These are phyloP conservation scores for Actenoides lindsayi DNA, from an alignment of 2,113 vertebrate genomes.

Conservation along the genomic window DNA sequence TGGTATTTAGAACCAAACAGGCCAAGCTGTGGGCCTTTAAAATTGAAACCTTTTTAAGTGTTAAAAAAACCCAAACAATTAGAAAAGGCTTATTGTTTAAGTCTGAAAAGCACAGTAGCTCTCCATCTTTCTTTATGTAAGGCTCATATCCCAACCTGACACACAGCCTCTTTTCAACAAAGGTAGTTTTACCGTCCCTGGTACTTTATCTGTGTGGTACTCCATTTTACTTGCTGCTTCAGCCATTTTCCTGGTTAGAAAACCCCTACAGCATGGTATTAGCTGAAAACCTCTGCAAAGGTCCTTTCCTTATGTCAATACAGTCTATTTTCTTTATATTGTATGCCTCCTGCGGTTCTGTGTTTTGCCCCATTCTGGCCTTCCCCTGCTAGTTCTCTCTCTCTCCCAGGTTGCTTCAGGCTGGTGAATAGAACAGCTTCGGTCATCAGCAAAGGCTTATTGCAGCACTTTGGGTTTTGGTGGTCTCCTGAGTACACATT, in stretches of 20 bases:
- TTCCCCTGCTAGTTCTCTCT: neutral
- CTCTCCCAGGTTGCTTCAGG: neutral
- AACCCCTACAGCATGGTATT: neutral
- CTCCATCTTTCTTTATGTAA: neutral
- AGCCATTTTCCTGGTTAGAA: neutral
- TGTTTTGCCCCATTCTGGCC: neutral
- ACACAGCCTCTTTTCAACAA: neutral
- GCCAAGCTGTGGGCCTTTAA: neutral
- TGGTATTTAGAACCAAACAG: neutral
- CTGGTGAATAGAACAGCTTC: neutral
- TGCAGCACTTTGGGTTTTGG: neutral
- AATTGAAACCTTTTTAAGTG: neutral
- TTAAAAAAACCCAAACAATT: neutral
- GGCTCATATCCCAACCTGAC: neutral
- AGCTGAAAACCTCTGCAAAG: neutral
- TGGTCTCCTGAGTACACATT: neutral
- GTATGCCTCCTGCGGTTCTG: neutral
- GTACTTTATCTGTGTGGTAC: neutral
- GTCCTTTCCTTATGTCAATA: neutral
- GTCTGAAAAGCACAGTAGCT: neutral
- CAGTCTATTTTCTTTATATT: neutral
- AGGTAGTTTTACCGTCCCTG: neutral
- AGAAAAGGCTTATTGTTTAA: neutral
- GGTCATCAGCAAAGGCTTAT: neutral
- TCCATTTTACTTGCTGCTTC: constrained; percentile 34